Base-by-base conservation (phyloP, 2,888 invertebrate genomes). In the Scaptomyza flava region DNA sequence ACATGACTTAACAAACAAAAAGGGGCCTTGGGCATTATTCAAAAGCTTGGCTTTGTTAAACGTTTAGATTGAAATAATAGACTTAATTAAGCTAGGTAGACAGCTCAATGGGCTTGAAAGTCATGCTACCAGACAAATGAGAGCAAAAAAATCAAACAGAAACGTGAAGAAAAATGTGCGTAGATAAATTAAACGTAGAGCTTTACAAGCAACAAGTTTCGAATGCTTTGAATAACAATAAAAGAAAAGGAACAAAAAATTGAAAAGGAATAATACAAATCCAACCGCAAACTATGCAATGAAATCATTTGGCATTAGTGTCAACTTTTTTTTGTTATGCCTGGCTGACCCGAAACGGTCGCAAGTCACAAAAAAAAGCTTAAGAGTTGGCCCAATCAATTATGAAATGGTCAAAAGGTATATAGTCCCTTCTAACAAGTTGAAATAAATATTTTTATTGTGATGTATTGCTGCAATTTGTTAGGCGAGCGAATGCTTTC, bases 221-320 rank as follows among this genome's bases (percentile, higher is more conserved):
- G 17, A 73, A 68, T 46, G 70, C 56, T 64, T 58, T 60, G 68
- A 78, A 73, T 65, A 63, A 65, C 47, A 56, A 51, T 38, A 38
- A 65, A 34, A 7, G 6, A 27, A 46, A 51, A 45, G n/a, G 53
- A 45, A 72, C 27, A 52, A 68, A 17, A 17, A 41, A 41, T 66
- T 61, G 72, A 61, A 58, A 58, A 33, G 45, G 33, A 42, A 68
- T 65, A 76, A 71, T 31, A 63, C 62, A 77, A 79, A 71, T 63
- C 59, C 66, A 69, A 73, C 74, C 71, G 47, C 68, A 72, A 59
- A 72, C 59, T 69, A 57, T 60, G 65, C 81, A 88, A 87, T 84
- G 84, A 84, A 84, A 84, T 87, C 84, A 88, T 76, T 84, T 84
- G 77, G 81, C 79, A 84, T 87, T 81, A 77, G 81, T 88, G 84